Base-by-base conservation (phyloP, 2,888 invertebrate genomes). In the Drosophila putrida region DNA sequence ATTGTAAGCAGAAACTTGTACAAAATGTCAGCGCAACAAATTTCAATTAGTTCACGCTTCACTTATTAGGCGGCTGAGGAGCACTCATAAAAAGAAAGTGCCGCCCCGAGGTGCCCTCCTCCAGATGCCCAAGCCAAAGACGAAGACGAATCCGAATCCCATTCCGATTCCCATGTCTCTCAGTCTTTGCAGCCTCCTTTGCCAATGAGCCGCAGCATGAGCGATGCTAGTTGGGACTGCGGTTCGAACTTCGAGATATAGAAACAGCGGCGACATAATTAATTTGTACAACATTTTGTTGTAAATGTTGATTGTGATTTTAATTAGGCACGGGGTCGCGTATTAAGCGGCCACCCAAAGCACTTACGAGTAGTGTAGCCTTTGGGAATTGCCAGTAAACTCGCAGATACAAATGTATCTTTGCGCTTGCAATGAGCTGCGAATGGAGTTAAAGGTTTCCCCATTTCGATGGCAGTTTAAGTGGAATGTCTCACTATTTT, bases 1-100 rank as follows among this genome's bases (percentile, higher is more conserved):
- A 61, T 57, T 71, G 78, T 76, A 84, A 80, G 73, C 59, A 72
- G 78, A 82, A 82, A 84, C 87, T 75, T 81, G 86, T 83, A 77
- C 69, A 61, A 81, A 71, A 89, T 88, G 90, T 89, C 90, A 86
- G 88, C 90, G 84, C 78, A 86, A 89, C 90, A 86, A 85, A 86
- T 85, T 75, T 80, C 90, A 90, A 90, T 91, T 90, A 90, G 90
- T 90, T 90, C 88, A 88, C 90, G 91, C 91, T 91, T 90, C 90
- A 87, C 80, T 85, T 88, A 82, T 73, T 78, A 80, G 80, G 66
- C 76, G 62, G 54, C 80, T 36, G 70, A 44, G 57, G 54, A 66
- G 69, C 72, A 73, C 67, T 78, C 82, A 87, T 87, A 85, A 89
- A 83, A 89, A 82, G 78, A 82, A 88, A 87, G 75, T 82, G 82